A percentile compares a stretch with the other conserved stretches of the same genome.
phyloP scores from a whole-genome alignment of 2,888 invertebrate species.

The Drosophila dives region DNA sequence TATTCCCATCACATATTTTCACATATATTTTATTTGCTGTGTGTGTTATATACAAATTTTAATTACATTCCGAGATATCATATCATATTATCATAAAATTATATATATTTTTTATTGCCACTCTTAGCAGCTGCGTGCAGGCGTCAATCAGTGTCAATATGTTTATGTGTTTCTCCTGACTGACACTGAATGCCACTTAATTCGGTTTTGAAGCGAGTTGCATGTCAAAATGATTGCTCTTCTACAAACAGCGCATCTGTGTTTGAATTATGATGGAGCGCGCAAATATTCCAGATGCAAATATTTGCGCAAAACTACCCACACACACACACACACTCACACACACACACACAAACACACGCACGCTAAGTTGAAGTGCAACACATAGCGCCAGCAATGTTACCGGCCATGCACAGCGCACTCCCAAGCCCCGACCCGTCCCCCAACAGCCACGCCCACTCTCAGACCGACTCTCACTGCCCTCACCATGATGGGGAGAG shows the following conservation, averaged over 20 bases:
- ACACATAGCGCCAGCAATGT: conserved; percentile 59
- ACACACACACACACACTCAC: conserved; percentile 67
- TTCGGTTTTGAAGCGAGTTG: conserved; percentile 83
- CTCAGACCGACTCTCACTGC: background rate
- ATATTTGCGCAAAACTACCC: conserved; percentile 84
- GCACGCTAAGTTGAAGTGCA: conserved; percentile 73
- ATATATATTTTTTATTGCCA: conserved; percentile 22
- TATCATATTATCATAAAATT: background rate
- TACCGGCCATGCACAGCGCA: conserved; percentile 48
- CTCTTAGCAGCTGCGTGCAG: conserved; percentile 54
- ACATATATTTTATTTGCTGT: background rate
- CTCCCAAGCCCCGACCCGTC: conserved; percentile 11
- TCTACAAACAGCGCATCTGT: conserved; percentile 84
- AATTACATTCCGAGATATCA: background rate
- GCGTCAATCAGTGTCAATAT: conserved; percentile 70
- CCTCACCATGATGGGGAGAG: conserved; percentile 1
- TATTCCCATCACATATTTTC: background rate
- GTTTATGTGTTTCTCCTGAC: conserved; percentile 48
- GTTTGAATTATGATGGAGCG: conserved; percentile 85
- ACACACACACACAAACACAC: conserved; percentile 38
- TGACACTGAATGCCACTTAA: conserved; percentile 82
- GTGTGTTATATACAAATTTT: background rate
- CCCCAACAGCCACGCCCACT: conserved; percentile 5
- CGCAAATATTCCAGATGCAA: conserved; percentile 84
- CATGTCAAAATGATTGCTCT: conserved; percentile 84